A percentile compares a stretch with the other conserved stretches of the same genome.
Conservation (phyloP, 2,888 invertebrate genomes). For the Thera obeliscata region DNA sequence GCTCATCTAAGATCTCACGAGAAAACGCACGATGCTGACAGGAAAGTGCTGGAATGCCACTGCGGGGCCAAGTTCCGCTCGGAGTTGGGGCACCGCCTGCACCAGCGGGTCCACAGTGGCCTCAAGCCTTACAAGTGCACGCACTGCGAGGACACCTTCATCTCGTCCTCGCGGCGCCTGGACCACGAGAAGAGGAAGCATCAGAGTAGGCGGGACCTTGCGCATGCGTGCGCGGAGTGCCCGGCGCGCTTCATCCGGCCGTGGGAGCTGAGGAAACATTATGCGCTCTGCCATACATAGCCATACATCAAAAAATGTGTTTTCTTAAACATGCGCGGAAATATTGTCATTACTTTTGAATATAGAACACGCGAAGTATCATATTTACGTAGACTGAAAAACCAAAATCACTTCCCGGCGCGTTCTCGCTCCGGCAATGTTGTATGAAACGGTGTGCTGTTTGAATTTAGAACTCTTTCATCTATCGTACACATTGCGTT, state of each 20-base stretch:
- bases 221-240: slow-evolving; percentile 66
- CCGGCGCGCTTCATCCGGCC: slow-evolving; percentile 69
- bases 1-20: slow-evolving; percentile 67
- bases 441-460: no score
- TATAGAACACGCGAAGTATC: no score
- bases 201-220: slow-evolving; percentile 56
- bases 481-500: no score
- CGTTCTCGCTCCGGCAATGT: no score
- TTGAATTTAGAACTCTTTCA: no score
- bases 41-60: slow-evolving; percentile 59
- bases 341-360: no score
- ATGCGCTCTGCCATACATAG: slow-evolving; percentile 52
- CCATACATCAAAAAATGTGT: no score
- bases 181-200: slow-evolving; percentile 74
- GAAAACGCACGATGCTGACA: slow-evolving; percentile 55
- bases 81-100: slow-evolving; percentile 63
- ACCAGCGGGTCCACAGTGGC: slow-evolving; percentile 69
- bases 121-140: slow-evolving; percentile 67
- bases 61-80: slow-evolving; percentile 70
- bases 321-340: no score
- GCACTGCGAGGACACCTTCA: slow-evolving; percentile 67
- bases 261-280: slow-evolving; percentile 71
- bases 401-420: no score
- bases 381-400: no score
- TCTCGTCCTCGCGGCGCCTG: slow-evolving; percentile 68